A percentile compares a stretch with the other conserved stretches of the same genome.
Conservation (phyloP, 1,140 invertebrate species). For the Phymastichus coffea region DNA sequence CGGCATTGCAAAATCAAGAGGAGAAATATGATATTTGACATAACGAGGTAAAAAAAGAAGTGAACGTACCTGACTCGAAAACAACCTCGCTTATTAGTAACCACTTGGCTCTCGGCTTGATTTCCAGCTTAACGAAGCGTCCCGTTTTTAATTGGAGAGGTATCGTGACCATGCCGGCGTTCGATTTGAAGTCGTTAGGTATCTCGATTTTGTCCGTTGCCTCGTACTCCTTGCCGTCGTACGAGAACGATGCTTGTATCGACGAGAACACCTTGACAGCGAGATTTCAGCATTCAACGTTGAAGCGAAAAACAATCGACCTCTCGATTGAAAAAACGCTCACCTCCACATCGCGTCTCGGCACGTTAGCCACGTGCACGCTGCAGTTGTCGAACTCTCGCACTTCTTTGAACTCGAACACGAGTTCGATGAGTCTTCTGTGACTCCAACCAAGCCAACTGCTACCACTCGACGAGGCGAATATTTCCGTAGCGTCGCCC, state of each 20-base stretch:
- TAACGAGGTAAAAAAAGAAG: no score
- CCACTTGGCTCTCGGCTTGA: slow-evolving; percentile 83
- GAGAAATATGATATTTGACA: no score
- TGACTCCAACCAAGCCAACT: slow-evolving; percentile 88
- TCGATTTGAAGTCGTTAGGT: slow-evolving; percentile 62
- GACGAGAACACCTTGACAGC: slow-evolving; percentile 65
- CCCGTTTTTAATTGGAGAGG: slow-evolving; percentile 74
- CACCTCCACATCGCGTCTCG: slow-evolving; percentile 72
- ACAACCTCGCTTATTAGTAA: slow-evolving; percentile 85
- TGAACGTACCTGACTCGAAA: slow-evolving; percentile 71
- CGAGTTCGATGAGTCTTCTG: slow-evolving; percentile 64
- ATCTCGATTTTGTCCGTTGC: slow-evolving; percentile 49
- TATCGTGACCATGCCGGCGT: slow-evolving; percentile 68
- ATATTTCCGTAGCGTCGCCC: slow-evolving; percentile 40
- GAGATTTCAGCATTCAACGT: neutral
- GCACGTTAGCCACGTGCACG: slow-evolving; percentile 76
- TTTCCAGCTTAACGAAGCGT: slow-evolving; percentile 73
- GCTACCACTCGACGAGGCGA: slow-evolving; percentile 31
- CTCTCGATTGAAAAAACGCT: slow-evolving; percentile 35
- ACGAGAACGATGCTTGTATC: slow-evolving; percentile 74
- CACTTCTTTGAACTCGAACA: slow-evolving; percentile 77
- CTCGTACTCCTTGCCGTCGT: slow-evolving; percentile 74
- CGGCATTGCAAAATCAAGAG: neutral
- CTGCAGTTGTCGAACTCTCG: slow-evolving; percentile 76
- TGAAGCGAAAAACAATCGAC: neutral